phyloP scores from a whole-genome alignment of 37 sponge, comb jelly and placozoan species.

The Ephydatia muelleri region DNA sequence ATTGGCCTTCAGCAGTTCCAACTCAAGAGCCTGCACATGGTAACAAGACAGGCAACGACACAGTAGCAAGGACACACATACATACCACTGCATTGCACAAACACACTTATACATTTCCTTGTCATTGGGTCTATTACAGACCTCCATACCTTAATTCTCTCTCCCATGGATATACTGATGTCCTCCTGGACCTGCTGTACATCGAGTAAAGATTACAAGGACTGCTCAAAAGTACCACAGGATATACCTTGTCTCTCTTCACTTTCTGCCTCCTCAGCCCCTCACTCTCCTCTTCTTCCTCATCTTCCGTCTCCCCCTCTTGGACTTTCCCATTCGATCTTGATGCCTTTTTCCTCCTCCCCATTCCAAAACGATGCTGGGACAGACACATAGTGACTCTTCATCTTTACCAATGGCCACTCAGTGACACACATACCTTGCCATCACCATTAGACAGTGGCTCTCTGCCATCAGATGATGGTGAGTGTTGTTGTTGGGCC shows the following conservation, averaged over 20 bases:
- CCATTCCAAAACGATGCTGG: background rate
- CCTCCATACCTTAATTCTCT: background rate
- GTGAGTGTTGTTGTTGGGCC: background rate
- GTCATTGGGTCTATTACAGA: background rate
- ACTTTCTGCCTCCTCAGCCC: background rate
- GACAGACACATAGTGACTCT: background rate
- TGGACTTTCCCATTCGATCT: background rate
- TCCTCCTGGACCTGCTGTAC: background rate
- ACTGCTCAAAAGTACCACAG: background rate
- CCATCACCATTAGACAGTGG: background rate
- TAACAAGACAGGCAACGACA: background rate
- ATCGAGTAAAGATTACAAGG: background rate
- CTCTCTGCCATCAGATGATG: background rate
- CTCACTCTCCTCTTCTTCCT: background rate
- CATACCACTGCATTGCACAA: background rate
- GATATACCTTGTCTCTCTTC: background rate
- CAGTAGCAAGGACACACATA: background rate
- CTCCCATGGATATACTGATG: background rate
- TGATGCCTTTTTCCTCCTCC: background rate
- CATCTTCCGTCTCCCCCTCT: background rate
- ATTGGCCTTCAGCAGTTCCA: constrained; percentile 47
- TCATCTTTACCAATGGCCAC: background rate
- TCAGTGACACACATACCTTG: too few relatives aligned
- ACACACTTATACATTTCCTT: background rate
- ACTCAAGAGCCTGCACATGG: constrained; percentile 41